phyloP scores from a whole-genome alignment of 2,888 invertebrate genomes.

The Neuroscelio doddi region DNA sequence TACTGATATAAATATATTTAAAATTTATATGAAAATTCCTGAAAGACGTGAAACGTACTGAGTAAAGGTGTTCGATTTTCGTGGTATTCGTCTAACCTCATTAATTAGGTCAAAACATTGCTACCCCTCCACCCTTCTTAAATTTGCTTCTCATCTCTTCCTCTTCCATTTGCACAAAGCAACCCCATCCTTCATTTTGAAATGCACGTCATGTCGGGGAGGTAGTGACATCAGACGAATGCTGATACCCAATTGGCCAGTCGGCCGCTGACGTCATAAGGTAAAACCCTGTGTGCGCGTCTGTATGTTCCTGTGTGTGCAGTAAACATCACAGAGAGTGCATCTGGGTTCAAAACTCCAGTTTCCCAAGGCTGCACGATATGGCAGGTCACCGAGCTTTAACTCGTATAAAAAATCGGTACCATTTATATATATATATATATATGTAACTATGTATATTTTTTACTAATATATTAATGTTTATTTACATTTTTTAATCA shows the following conservation, averaged over 20 bases:
- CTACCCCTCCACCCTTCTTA: conserved; percentile 43
- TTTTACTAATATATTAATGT: too few species aligned
- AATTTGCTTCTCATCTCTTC: conserved; percentile 40
- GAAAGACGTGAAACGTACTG: neutral
- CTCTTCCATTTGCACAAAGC: conserved; percentile 47
- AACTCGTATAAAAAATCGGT: conserved; percentile 25
- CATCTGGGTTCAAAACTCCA: conserved; percentile 69
- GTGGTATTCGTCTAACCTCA: conserved; percentile 14
- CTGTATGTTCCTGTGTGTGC: conserved; percentile 49
- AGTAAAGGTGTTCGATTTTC: conserved; percentile 11
- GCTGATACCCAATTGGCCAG: conserved; percentile 62
- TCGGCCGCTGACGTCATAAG: conserved; percentile 65
- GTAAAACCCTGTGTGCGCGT: conserved; percentile 46
- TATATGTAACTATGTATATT: too few species aligned
- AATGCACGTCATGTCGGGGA: conserved; percentile 66
- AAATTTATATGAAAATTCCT: neutral
- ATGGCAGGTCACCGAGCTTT: conserved; percentile 63
- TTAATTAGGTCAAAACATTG: conserved; percentile 69
- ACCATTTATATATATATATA: too few species aligned
- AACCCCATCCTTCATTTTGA: conserved; percentile 48
- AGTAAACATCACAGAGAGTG: conserved; percentile 63
- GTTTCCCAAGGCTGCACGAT: conserved; percentile 69
- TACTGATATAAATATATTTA: too few species aligned
- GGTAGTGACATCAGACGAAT: conserved; percentile 66
- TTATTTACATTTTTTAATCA: too few species aligned